Conservation (phyloP, 2,797 vertebrate species). For the Falco naumanni region DNA sequence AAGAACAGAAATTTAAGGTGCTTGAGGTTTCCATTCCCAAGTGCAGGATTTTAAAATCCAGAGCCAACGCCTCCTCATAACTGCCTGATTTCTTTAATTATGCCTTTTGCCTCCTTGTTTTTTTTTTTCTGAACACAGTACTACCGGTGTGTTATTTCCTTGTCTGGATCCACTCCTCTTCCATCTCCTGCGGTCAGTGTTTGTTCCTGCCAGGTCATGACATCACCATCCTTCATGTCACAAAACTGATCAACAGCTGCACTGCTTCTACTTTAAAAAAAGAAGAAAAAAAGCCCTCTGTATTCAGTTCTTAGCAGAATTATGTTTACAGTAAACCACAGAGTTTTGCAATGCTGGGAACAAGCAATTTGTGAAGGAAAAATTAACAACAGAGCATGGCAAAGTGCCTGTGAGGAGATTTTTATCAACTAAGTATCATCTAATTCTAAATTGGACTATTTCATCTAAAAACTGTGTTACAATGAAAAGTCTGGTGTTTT, state of each 20-base stretch:
- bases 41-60: neutral
- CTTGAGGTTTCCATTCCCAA: neutral
- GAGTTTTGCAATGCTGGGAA: neutral
- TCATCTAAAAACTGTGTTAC: neutral
- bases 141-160: neutral
- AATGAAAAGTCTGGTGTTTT: neutral
- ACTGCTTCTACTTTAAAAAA: neutral
- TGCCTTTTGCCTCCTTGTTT: neutral
- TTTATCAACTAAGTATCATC: conserved; percentile 3
- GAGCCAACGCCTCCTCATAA: neutral
- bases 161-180: neutral
- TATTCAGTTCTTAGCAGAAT: neutral
- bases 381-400: neutral
- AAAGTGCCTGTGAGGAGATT: neutral
- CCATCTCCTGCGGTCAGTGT: neutral
- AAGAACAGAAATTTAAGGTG: neutral
- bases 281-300: neutral
- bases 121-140: neutral
- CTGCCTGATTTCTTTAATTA: neutral
- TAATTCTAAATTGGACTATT: neutral
- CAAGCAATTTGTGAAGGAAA: conserved; percentile 9
- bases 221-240: conserved; percentile 15
- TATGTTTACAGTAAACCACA: neutral
- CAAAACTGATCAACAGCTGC: neutral
- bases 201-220: conserved; percentile 18